These are phyloP conservation scores for Auanema sp. DNA, from an alignment of 2,888 invertebrate genomes.

Conservation along the genomic window DNA sequence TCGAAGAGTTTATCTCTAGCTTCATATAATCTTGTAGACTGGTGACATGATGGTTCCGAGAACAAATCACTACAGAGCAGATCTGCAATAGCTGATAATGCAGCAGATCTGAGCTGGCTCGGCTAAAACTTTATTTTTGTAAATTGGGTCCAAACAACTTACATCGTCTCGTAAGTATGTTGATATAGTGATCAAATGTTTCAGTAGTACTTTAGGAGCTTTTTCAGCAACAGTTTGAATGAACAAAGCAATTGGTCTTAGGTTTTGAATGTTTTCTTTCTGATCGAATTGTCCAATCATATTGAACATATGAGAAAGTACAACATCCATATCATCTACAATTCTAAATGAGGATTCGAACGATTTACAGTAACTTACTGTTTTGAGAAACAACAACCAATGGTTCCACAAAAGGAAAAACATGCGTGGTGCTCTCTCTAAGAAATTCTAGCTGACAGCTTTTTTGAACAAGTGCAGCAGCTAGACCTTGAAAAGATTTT, in stretches of 20 bases:
- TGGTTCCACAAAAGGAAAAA: slow-evolving; percentile 48
- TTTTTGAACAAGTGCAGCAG: slow-evolving; percentile 30
- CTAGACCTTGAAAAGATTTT: too few species aligned
- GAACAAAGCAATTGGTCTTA: slow-evolving; percentile 23
- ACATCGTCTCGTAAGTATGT: slow-evolving; percentile 26
- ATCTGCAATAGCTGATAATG: slow-evolving; percentile 18
- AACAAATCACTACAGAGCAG: slow-evolving; percentile 17
- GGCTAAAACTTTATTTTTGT: slow-evolving; percentile 5
- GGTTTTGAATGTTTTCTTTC: slow-evolving; percentile 11
- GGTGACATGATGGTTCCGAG: slow-evolving; percentile 14
- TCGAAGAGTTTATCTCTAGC: slow-evolving; percentile 20
- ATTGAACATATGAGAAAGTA: slow-evolving; percentile 33
- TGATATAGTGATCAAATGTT: slow-evolving; percentile 14
- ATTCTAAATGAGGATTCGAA: background rate
- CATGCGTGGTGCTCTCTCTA: slow-evolving; percentile 21
- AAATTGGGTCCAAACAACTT: background rate
- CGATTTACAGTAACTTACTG: slow-evolving; percentile 8
- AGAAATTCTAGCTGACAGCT: slow-evolving; percentile 29
- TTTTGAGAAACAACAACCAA: slow-evolving; percentile 24
- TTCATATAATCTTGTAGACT: slow-evolving; percentile 16
- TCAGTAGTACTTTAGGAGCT: slow-evolving; percentile 21
- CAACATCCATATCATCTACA: slow-evolving; percentile 32
- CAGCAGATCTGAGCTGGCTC: slow-evolving; percentile 23
- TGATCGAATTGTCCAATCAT: slow-evolving; percentile 19
- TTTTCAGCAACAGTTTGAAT: slow-evolving; percentile 22